Evolutionary conservation across 2,888 invertebrate genomes (phyloP).

Genomic region (Formica aserva): DNA sequence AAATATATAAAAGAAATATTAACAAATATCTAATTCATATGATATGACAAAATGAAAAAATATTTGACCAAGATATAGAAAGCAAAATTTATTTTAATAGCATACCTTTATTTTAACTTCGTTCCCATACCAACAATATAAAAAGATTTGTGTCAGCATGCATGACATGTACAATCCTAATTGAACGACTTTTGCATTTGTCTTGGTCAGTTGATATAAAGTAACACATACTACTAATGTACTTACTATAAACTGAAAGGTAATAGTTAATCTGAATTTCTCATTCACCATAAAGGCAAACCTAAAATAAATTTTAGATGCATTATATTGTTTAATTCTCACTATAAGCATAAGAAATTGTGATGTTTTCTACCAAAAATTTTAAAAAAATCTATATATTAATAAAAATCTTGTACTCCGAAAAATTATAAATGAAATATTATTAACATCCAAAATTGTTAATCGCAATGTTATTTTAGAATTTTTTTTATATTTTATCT

Average conservation of each 20-base stretch:
- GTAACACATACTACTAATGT: constrained; percentile 39
- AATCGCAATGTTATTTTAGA: not conserved
- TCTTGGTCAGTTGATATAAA: constrained; percentile 27
- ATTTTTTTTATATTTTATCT: not conserved
- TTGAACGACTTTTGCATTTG: not conserved
- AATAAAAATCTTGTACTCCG: not conserved
- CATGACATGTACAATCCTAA: constrained; percentile 56
- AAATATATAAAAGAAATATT: not conserved
- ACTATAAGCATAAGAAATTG: not conserved
- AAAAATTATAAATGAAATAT: not conserved
- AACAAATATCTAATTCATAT: not conserved
- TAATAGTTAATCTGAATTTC: constrained; percentile 14
- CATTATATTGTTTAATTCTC: constrained; percentile 2
- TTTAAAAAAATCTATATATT: no score
- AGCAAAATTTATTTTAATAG: constrained; percentile 14
- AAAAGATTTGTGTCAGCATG: constrained; percentile 69
- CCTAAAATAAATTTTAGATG: constrained; percentile 19
- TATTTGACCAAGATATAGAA: not conserved
- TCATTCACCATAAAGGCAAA: constrained; percentile 33
- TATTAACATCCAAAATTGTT: not conserved
- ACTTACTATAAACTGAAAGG: constrained; percentile 49
- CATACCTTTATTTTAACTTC: constrained; percentile 70
- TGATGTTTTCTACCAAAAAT: not conserved
- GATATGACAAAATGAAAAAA: not conserved
- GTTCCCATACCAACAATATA: constrained; percentile 76